Conservation (phyloP, 2,113 vertebrate species). For the Empidonax traillii region DNA sequence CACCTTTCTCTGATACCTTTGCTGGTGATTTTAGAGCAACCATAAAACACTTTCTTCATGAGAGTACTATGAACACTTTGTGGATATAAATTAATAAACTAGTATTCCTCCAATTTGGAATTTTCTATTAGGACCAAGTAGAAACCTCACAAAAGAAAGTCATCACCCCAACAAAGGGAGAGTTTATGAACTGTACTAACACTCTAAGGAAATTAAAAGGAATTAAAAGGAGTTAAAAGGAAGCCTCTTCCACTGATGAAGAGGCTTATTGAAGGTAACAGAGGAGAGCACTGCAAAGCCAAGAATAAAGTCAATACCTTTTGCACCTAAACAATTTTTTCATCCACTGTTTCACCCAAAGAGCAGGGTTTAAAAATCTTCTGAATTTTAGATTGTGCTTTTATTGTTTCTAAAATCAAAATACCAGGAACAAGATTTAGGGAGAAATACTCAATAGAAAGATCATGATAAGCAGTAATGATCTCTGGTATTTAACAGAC, state of each 20-base stretch:
- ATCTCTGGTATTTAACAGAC: background rate
- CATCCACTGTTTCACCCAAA: background rate
- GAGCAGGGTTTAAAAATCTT: background rate
- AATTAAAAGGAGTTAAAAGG: background rate
- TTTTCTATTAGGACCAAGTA: background rate
- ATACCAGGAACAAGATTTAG: background rate
- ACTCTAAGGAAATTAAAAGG: background rate
- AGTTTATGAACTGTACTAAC: background rate
- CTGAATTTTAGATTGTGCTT: background rate
- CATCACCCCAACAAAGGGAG: background rate
- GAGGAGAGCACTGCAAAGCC: background rate
- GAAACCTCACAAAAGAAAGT: background rate
- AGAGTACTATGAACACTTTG: background rate
- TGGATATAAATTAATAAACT: background rate
- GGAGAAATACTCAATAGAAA: background rate
- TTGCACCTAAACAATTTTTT: background rate
- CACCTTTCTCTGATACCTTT: background rate
- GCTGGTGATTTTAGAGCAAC: background rate
- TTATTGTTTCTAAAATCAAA: background rate
- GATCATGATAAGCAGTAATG: fast-evolving
- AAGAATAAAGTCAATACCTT: background rate
- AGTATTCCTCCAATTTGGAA: background rate
- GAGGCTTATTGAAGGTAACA: background rate
- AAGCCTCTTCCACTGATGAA: background rate
- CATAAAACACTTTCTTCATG: background rate